These are phyloP conservation scores for Actinostola sp. DNA, from an alignment of 92 coral and sea anemone species.

Conservation along the genomic window DNA sequence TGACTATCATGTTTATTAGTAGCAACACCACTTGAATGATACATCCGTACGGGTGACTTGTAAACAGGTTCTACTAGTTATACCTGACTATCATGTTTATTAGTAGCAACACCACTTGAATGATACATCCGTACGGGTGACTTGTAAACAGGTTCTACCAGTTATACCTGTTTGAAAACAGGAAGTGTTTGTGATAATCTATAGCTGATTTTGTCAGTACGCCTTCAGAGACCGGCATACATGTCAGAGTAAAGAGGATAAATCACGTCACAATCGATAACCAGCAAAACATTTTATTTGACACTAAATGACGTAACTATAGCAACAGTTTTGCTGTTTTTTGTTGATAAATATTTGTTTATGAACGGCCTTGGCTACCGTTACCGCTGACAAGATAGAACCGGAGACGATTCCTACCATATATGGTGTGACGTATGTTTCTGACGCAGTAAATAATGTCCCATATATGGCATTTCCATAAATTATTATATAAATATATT, in stretches of 20 bases:
- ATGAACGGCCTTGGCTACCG: not conserved
- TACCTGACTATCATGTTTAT: too few species aligned
- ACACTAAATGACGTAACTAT: not conserved
- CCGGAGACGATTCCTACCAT: conserved; percentile 1
- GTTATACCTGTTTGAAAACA: not conserved
- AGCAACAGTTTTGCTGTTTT: conserved; percentile 2
- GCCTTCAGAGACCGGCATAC: too few species aligned
- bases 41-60: too few species aligned
- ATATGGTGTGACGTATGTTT: conserved; percentile 8
- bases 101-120: too few species aligned
- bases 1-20: too few species aligned
- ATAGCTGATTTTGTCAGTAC: too few species aligned
- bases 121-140: too few species aligned
- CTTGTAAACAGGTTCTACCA: too few species aligned
- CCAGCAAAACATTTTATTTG: conserved; percentile 10
- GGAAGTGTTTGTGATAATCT: not conserved
- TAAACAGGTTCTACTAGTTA: too few species aligned
- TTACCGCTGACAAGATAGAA: conserved; percentile 9
- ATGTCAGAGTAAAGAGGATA: too few species aligned
- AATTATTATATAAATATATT: conserved; percentile 32
- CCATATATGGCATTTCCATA: conserved; percentile 2
- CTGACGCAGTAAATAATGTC: conserved; percentile 2
- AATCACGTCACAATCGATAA: too few species aligned
- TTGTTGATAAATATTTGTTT: conserved; percentile 5
- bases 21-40: too few species aligned